Evolutionary conservation across 2,113 vertebrate genomes (phyloP).

Genomic region (Glareola pratincola): DNA sequence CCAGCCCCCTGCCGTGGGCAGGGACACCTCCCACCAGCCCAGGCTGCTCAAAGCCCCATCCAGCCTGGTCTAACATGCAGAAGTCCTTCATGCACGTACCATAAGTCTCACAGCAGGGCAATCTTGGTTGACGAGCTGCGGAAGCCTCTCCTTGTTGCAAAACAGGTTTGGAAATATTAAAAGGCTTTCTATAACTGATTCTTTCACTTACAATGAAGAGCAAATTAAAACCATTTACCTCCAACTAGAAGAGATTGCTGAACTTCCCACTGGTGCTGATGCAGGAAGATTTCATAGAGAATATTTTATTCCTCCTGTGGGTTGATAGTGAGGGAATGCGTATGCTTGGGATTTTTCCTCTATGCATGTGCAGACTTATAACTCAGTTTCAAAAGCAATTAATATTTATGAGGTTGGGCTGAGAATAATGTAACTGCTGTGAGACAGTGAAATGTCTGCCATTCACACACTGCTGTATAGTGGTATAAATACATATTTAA

Average conservation of each 20-base stretch:
- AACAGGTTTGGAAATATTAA: background rate
- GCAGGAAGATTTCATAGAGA: background rate
- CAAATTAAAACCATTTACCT: slow-evolving; percentile 29
- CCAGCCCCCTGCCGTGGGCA: too few species aligned
- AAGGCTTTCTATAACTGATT: background rate
- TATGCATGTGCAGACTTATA: background rate
- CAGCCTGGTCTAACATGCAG: too few species aligned
- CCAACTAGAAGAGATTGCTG: background rate
- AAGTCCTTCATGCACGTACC: background rate
- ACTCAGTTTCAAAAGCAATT: slow-evolving; percentile 18
- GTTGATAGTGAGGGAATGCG: background rate
- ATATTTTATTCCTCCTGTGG: background rate
- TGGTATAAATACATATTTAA: slow-evolving; percentile 10
- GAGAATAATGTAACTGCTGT: background rate
- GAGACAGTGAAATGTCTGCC: slow-evolving; percentile 12
- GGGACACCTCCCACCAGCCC: too few species aligned
- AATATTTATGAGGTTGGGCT: slow-evolving; percentile 42
- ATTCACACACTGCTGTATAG: background rate
- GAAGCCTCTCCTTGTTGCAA: background rate
- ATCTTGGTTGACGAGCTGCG: background rate
- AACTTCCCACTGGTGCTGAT: slow-evolving; percentile 22
- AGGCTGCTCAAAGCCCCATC: too few species aligned
- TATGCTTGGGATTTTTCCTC: background rate
- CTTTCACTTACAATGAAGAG: background rate
- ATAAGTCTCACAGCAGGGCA: background rate